Percentiles rank a stretch among this genome's conserved stretches.
Evolutionary conservation across 2,113 vertebrate genomes (phyloP).

Genomic region (Aleadryas rufinucha): DNA sequence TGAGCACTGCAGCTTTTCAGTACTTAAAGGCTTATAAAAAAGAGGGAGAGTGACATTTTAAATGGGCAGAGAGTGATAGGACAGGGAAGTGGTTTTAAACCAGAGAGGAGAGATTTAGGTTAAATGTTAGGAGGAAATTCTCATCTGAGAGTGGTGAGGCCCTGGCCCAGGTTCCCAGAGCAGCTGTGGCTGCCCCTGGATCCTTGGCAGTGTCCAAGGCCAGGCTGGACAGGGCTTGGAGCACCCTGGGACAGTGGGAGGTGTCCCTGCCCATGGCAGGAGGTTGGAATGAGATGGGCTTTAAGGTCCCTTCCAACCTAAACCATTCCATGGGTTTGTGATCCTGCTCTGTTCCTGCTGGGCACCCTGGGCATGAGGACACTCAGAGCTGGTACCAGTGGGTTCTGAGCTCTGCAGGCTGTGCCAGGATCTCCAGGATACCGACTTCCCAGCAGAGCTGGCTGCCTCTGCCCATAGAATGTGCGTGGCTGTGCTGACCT

Average conservation of each 20-base stretch:
- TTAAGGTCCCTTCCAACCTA: not conserved
- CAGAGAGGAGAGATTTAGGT: not conserved
- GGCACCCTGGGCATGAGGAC: rapidly evolving
- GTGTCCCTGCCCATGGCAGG: not conserved
- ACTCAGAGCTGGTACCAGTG: rapidly evolving
- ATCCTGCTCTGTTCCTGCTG: not conserved
- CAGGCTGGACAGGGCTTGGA: rapidly evolving
- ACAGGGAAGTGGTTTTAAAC: not conserved
- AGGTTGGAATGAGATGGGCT: not conserved
- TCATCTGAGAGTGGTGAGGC: not conserved
- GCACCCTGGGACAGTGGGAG: rapidly evolving
- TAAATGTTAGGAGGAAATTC: not conserved
- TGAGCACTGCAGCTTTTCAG: not conserved
- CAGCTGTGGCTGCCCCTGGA: not conserved
- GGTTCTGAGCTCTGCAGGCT: not conserved
- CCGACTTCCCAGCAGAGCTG: rapidly evolving
- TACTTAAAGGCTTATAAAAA: not conserved
- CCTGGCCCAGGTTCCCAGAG: not conserved
- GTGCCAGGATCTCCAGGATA: rapidly evolving
- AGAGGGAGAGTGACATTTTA: not conserved
- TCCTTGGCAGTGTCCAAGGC: not conserved
- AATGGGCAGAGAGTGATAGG: not conserved
- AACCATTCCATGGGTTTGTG: not conserved
- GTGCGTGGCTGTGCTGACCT: not conserved
- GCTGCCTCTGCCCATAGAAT: rapidly evolving